These are phyloP conservation scores for Acanthosepion esculentum DNA, from an alignment of 2,888 invertebrate species.

Conservation along the genomic window DNA sequence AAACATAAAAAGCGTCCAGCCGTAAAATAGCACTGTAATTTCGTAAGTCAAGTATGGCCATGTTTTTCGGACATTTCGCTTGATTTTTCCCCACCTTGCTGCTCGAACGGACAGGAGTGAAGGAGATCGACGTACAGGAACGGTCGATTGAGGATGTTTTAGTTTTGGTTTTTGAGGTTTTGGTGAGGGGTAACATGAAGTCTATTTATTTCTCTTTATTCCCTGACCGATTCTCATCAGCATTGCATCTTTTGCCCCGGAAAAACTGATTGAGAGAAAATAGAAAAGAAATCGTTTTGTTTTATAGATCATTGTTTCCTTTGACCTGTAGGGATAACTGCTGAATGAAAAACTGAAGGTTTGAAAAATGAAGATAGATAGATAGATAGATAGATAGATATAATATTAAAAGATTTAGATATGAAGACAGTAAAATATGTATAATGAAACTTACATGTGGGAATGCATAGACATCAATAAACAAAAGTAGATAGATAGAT, in stretches of 20 bases:
- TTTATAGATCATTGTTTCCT: neutral
- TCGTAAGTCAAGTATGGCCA: neutral
- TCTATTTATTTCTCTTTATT: slow-evolving; percentile 9
- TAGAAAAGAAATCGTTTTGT: slow-evolving; percentile 33
- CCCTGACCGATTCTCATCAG: neutral
- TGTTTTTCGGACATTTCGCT: slow-evolving; percentile 16
- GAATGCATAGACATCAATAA: no score
- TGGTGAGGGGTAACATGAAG: neutral
- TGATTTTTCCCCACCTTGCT: neutral
- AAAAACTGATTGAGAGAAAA: neutral
- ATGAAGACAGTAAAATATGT: no score
- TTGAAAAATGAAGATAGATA: neutral
- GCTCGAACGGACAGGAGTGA: neutral
- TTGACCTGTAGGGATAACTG: neutral
- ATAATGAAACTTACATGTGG: no score
- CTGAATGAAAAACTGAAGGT: neutral
- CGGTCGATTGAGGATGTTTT: neutral
- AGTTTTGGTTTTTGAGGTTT: neutral
- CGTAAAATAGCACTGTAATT: neutral
- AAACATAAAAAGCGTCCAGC: neutral
- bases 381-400: neutral
- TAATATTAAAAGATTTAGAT: no score
- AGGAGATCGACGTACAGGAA: neutral
- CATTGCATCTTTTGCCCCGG: neutral
- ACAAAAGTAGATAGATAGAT: no score